Percentiles rank a stretch among this genome's conserved stretches.
phyloP scores from a whole-genome alignment of 2,888 invertebrate genomes.

The Tigriopus californicus region DNA sequence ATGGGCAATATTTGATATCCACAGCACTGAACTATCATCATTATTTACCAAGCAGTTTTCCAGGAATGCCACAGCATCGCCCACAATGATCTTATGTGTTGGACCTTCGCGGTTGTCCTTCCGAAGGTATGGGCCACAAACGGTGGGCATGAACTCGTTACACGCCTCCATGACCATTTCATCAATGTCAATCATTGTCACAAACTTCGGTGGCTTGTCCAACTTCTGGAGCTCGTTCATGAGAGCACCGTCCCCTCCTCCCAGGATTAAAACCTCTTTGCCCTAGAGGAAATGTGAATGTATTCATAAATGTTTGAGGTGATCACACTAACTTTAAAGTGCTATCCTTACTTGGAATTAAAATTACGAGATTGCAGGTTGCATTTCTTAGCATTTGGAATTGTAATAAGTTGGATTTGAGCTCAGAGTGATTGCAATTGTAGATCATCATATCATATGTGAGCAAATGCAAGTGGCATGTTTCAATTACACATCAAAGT shows the following conservation, averaged over 20 bases:
- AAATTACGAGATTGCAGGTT: too few relatives aligned
- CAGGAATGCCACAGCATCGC: slow-evolving; percentile 67
- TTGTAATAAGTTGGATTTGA: too few relatives aligned
- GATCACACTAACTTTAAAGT: too few relatives aligned
- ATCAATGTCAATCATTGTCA: slow-evolving; percentile 77
- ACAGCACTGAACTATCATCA: too few relatives aligned
- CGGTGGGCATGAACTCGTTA: slow-evolving; percentile 56
- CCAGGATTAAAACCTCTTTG: slow-evolving; percentile 77
- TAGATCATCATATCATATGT: too few relatives aligned
- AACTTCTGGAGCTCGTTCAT: slow-evolving; percentile 52
- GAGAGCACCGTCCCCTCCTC: slow-evolving; percentile 83
- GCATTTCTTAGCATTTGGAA: too few relatives aligned
- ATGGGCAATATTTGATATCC: neutral
- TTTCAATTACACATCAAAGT: too few relatives aligned
- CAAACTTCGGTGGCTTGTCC: slow-evolving; percentile 69
- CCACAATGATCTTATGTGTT: slow-evolving; percentile 52
- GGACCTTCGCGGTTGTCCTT: slow-evolving; percentile 40
- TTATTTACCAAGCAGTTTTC: slow-evolving; percentile 43
- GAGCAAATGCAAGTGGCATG: too few relatives aligned
- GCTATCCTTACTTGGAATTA: too few relatives aligned
- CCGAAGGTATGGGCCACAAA: slow-evolving; percentile 73
- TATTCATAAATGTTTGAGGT: too few relatives aligned
- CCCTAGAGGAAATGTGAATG: slow-evolving; percentile 30
- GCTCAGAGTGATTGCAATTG: too few relatives aligned
- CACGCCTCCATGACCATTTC: slow-evolving; percentile 75